phyloP scores from a whole-genome alignment of 2,113 vertebrate species.

The Sapajus apella region DNA sequence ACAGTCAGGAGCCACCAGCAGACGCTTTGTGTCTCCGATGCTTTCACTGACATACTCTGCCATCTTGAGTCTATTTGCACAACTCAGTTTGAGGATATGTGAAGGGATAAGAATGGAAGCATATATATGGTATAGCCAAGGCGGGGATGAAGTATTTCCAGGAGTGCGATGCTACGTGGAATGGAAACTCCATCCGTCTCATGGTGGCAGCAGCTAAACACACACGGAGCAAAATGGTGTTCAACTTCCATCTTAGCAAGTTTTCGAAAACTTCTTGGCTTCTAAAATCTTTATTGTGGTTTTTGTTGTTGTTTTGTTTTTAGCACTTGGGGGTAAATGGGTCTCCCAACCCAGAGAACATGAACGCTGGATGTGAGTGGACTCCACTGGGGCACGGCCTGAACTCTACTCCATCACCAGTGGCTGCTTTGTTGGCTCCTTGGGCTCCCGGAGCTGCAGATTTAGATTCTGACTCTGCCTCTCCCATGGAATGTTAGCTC shows the following conservation, averaged over 20 bases:
- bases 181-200: fast-evolving
- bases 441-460: too few species aligned
- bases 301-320: not conserved
- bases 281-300: not conserved
- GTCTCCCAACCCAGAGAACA: not conserved
- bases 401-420: not conserved
- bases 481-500: fast-evolving
- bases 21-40: not conserved
- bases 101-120: not conserved
- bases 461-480: not conserved
- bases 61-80: conserved; percentile 33
- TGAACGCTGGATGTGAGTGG: too few species aligned
- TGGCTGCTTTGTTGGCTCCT: not conserved
- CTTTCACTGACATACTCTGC: not conserved
- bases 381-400: not conserved
- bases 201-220: fast-evolving
- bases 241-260: not conserved
- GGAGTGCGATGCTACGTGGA: fast-evolving
- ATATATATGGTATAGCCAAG: not conserved
- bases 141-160: not conserved
- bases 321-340: not conserved
- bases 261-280: not conserved
- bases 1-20: not conserved
- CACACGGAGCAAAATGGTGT: too few species aligned
- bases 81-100: not conserved